These are phyloP conservation scores for Conops quadrifasciatus DNA, from an alignment of 2,888 invertebrate species.

Conservation along the genomic window DNA sequence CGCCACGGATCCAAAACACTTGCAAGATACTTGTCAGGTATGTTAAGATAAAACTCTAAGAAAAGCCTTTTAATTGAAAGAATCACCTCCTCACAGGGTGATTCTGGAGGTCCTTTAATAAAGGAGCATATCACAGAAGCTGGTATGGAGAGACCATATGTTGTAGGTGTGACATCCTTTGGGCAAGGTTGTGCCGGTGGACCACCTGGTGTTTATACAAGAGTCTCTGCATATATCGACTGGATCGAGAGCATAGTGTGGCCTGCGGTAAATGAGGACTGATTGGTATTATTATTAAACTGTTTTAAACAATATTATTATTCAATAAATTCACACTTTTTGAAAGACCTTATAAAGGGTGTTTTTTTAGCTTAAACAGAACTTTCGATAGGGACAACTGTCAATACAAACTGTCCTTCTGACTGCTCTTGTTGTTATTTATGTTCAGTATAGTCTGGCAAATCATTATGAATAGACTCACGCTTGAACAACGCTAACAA, in stretches of 20 bases:
- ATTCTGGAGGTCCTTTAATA: slow-evolving; percentile 45
- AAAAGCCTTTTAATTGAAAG: neutral
- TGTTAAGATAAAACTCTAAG: neutral
- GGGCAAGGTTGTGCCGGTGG: slow-evolving; percentile 37
- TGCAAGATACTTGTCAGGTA: slow-evolving; percentile 35
- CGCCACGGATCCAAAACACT: slow-evolving; percentile 37
- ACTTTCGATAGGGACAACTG: no score
- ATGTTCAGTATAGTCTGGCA: no score
- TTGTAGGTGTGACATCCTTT: slow-evolving; percentile 39
- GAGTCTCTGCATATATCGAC: slow-evolving; percentile 37
- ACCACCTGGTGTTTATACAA: slow-evolving; percentile 40
- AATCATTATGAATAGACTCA: no score
- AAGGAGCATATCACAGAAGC: neutral
- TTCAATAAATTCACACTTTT: no score
- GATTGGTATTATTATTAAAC: no score
- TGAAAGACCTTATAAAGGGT: no score
- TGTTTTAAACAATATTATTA: no score
- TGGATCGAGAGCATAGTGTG: slow-evolving; percentile 39
- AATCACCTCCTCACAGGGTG: slow-evolving; percentile 39
- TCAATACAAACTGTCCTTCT: no score
- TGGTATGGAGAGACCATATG: slow-evolving; percentile 17
- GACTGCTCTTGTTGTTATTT: no score
- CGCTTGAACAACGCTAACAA: no score
- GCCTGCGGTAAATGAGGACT: neutral
- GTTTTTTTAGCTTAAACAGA: no score